Conservation (phyloP, 2,888 invertebrate species). For the Diarsia rubi region DNA sequence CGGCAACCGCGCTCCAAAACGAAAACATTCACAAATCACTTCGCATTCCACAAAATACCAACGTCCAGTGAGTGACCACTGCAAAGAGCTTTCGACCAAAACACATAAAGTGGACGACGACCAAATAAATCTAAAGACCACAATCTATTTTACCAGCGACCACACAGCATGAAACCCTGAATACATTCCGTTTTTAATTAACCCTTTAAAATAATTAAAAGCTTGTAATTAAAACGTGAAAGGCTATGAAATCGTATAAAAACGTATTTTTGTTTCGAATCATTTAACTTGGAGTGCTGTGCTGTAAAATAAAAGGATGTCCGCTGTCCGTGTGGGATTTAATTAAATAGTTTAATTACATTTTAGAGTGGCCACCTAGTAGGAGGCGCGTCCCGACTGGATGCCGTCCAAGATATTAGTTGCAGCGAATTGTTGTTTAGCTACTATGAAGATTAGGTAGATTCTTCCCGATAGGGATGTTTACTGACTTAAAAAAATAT, state of each 20-base stretch:
- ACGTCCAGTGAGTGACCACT: neutral
- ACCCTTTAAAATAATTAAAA: constrained; percentile 48
- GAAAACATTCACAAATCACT: neutral
- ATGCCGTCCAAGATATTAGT: constrained; percentile 40
- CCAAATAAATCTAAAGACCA: constrained; percentile 37
- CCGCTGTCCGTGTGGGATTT: constrained; percentile 66
- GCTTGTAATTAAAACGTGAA: constrained; percentile 37
- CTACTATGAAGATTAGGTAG: neutral
- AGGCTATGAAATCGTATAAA: constrained; percentile 40
- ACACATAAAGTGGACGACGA: constrained; percentile 16
- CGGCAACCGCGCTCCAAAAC: neutral
- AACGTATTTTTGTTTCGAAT: constrained; percentile 56
- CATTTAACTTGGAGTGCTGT: constrained; percentile 52
- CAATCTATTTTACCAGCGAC: constrained; percentile 34
- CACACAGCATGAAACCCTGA: constrained; percentile 32
- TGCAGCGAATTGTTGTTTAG: constrained; percentile 29
- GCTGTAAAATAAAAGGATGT: constrained; percentile 54
- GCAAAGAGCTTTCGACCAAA: constrained; percentile 15
- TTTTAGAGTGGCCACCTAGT: constrained; percentile 67
- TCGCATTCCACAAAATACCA: neutral
- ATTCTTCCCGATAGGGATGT: too few relatives aligned
- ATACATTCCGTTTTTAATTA: constrained; percentile 42
- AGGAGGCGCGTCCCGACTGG: constrained; percentile 29
- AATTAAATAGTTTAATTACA: constrained; percentile 80
- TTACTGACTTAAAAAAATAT: too few relatives aligned